These are phyloP conservation scores for Augochlora pura DNA, from an alignment of 1,140 invertebrate species.

Conservation along the genomic window DNA sequence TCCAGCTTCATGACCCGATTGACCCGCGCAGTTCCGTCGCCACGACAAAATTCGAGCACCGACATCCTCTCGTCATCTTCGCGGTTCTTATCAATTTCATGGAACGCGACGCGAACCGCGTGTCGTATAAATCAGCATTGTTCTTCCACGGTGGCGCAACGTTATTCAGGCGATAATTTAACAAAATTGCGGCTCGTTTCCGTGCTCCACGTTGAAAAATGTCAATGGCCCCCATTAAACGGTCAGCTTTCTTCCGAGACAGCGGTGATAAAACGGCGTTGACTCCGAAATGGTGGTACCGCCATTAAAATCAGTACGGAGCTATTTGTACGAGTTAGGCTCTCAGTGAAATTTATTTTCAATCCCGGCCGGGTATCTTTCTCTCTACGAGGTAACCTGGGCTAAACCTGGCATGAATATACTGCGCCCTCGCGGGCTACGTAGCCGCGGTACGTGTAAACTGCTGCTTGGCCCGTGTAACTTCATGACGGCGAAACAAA, in stretches of 20 bases:
- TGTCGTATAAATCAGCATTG: too few species aligned
- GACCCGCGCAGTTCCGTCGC: too few species aligned
- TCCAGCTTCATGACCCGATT: too few species aligned
- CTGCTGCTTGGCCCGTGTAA: slow-evolving; percentile 54
- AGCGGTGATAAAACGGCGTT: slow-evolving; percentile 53
- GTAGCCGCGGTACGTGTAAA: slow-evolving; percentile 45
- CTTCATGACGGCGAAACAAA: slow-evolving; percentile 58
- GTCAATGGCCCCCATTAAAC: slow-evolving; percentile 49
- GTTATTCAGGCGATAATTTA: not conserved
- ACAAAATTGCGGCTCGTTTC: not conserved
- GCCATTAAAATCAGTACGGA: slow-evolving; percentile 56
- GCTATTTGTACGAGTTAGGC: slow-evolving; percentile 66
- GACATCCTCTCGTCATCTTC: too few species aligned
- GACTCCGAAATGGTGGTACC: slow-evolving; percentile 29
- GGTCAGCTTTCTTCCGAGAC: slow-evolving; percentile 27
- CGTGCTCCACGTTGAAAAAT: slow-evolving; percentile 29
- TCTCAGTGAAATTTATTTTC: slow-evolving; percentile 69
- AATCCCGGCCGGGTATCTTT: slow-evolving; percentile 62
- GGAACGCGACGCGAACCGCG: too few species aligned
- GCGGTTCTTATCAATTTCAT: too few species aligned
- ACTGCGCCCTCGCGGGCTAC: slow-evolving; percentile 51
- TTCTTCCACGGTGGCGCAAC: too few species aligned
- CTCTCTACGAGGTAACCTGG: slow-evolving; percentile 34
- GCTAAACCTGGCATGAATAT: slow-evolving; percentile 56
- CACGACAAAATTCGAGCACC: too few species aligned